Evolutionary conservation across 2,797 vertebrate genomes (phyloP), one percentile per base, ranked within the genome.

Genomic region (Paedocypris micromegethes): DNA sequence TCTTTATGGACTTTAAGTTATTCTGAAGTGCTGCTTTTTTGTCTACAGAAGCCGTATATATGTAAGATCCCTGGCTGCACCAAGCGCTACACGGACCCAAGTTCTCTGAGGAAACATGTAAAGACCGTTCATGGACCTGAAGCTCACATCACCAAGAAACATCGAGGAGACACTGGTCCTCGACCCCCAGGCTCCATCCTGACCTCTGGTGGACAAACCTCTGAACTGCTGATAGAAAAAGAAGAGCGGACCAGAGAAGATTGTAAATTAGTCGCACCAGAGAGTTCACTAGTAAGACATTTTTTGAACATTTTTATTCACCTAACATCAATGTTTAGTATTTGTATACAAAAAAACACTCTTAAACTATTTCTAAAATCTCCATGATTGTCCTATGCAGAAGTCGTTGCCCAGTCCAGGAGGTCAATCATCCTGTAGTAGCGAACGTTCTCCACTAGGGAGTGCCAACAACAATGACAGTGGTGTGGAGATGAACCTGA

Each of bases 61-160:
- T 98, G 96, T 70, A 98, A 98, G 84, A 95, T 98, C 38, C 96
- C 95, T 0, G 95, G 95, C 78, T 98, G 96, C 84, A 98, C 94
- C 73, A 98, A 98, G 74, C 92, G 96, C 53, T 98, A 98, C 87
- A 98, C 96, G 0, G 96, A 98, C 74, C 96, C 96, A 52, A 98
- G 96, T 78, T 98, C 96, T 0, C 85, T 98, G 65, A 86, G 96
- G 9, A 98, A 98, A 65, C 96, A 98, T 0, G 96, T 98, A 43
- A 98, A 98, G 82, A 98, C 96, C 0, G 96, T 98, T 37, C 96
- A 98, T 0, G 96, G 96, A 2, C 96, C 96, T 0, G 96, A 98
- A 1, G 96, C 96, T 61, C 96, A 98, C 4, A 93, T 98, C 85
- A 98, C 96, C 75, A 98, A 98, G 77, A 93, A 95, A 72, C 96